These are phyloP conservation scores for Ivindomyrus marchei DNA, from an alignment of 2,113 vertebrate genomes.

Conservation along the genomic window DNA sequence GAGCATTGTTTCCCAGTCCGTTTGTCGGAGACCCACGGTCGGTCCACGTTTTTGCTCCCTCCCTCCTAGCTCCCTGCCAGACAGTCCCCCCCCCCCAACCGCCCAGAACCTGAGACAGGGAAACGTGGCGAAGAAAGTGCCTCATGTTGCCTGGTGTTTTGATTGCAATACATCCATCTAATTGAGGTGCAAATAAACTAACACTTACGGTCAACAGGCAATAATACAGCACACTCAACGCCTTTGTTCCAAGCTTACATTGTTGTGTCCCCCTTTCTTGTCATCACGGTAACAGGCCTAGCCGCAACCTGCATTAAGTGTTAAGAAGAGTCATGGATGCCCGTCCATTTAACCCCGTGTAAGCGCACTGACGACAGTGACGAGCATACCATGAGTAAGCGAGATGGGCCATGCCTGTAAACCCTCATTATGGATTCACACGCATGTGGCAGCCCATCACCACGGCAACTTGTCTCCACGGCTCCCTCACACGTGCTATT, in stretches of 20 bases:
- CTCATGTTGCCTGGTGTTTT: background rate
- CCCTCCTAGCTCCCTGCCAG: no score
- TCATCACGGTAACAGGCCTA: background rate
- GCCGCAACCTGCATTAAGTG: background rate
- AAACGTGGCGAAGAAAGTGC: background rate
- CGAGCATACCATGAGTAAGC: background rate
- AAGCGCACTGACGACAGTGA: background rate
- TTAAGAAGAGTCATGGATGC: background rate
- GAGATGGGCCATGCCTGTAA: background rate
- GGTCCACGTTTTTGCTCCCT: no score
- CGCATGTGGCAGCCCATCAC: background rate
- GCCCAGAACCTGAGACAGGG: background rate
- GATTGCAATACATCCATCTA: background rate
- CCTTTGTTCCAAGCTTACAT: background rate
- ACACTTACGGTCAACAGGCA: background rate
- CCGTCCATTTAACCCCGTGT: background rate
- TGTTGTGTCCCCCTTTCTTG: background rate
- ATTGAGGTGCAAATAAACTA: background rate
- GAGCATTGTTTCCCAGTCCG: no score
- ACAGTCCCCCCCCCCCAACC: background rate
- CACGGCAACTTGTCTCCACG: background rate
- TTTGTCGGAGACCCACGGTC: no score
- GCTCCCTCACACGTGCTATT: background rate
- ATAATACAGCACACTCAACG: background rate
- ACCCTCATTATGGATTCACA: background rate